Base-by-base conservation (phyloP, 2,888 invertebrate genomes). In the Oscheius sp. region DNA sequence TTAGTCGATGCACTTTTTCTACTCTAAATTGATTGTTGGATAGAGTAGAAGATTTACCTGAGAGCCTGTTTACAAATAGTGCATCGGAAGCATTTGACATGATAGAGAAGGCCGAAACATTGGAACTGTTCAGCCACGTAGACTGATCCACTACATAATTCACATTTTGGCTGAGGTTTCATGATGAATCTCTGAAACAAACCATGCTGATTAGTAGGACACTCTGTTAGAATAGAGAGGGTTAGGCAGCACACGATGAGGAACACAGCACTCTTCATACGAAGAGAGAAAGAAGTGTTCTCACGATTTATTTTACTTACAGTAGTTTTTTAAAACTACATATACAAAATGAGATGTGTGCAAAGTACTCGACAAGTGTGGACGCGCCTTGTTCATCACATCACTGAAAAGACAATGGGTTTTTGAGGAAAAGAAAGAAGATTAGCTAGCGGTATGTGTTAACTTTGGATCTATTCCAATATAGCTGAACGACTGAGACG, bases 41-140 rank as follows among this genome's bases (percentile, higher is more conserved):
- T 51, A 6, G 6, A 22, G 5, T 20, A 44, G 17, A 14, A 17
- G n/a, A 22, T 47, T n/a, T 14, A 81, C 80, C 80, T 75, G 45
- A 81, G 59, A 9, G 76, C 68, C 45, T 78, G 79, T 59, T 71
- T 68, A 68, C 80, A 81, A 20, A 74, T 73, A 12, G 47, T 8
- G 59, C 80, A 81, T 64, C 79, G 62, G 73, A 81, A 81, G 51
- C 80, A 81, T 49, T 75, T 77, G 9, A 73, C 65, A 61, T 81
- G 80, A 36, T 75, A 81, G 28, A 75, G 68, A 44, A 67, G 51
- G 0, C 77, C 78, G 66, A 79, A 79, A 50, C 80, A 81, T 20
- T 75, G 77, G 41, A 78, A 76, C 57, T 76, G 75, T 63, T 81
- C 80, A 6, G 80, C 80, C 3, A 74, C 56, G 54, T 81, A 81